Evolutionary conservation across 2,797 vertebrate genomes (phyloP), one percentile per base, ranked within the genome.

Genomic region (Tokudaia muenninki): DNA sequence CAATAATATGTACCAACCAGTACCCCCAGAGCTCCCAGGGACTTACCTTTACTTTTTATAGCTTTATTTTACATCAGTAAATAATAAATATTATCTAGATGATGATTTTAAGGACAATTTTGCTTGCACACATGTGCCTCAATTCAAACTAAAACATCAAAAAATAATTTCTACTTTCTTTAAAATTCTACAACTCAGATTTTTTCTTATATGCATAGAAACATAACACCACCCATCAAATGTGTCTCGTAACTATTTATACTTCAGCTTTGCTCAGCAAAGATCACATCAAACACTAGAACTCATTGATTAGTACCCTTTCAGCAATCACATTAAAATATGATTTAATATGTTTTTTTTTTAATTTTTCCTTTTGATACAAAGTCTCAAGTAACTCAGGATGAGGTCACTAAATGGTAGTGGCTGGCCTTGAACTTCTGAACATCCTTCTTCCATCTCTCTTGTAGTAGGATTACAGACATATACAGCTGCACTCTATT

Each of bases 31-130:
- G 41, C 3, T 41, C 41, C 41, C 41, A 41, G 41, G 41, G 41
- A 41, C 41, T 41, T 41, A 41, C 77, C 78, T 86, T 93, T 41
- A 55, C 34, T 94, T 91, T 96, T 94, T 74, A 47, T 44, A 44
- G 44, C 78, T 80, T 70, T 52, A 12, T 92, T 97, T 97, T 72
- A 4, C 19, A 57, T 95, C 50, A 87, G 22, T 95, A 65, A 93
- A 86, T 47, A 75, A 7, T 34, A 81, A 55, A 37, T 72, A 72
- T 21, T 8, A 78, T 67, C 31, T 83, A 41, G 41, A 83, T 77
- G 24, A 84, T 77, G 55, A 29, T 1, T 96, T 91, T 79, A 44
- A 95, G 16, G 1, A 34, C 34, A 93, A 70, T 57, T 94, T 61
- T 57, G 10, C 74, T 92, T 41, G 1, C 21, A 67, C 37, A 11